Evolutionary conservation across 1,140 invertebrate genomes (phyloP), one percentile per base, ranked within the genome.

Genomic region (Zaprionus gabonicus): DNA sequence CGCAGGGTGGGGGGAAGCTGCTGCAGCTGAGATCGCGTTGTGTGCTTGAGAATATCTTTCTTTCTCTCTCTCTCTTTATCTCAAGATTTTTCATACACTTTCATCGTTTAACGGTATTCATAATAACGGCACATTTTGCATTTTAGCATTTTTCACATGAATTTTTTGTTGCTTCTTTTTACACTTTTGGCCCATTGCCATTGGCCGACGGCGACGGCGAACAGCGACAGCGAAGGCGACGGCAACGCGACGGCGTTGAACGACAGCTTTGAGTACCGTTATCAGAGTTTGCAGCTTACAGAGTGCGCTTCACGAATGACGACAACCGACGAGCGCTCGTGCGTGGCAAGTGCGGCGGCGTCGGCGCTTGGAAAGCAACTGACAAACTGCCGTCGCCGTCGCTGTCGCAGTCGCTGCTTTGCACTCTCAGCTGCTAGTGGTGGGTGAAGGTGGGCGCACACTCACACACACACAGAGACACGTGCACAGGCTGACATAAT

Each of bases 301-400:
- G 56, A 78, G 56, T 62, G 70, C 72, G 67, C 53, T 49, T 59
- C 75, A 85, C 78, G 64, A 76, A 81, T 67, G 68, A 71, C 76
- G 67, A 66, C 59, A 34, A 31, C 28, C 28, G 28, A 31, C 71
- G 68, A 66, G 62, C 57, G 62, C 76, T 78, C 71, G 72, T 70
- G 51, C 41, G 31, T 59, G 64, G 79, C 79, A 81, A 81, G 72
- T 81, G 80, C 77, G 86, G 78, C 85, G 88, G 85, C 86, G 83
- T 90, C 82, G 76, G 81, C 81, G 86, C 82, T 90, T 90, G 85
- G 86, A 91, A 90, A 90, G 82, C 87, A 84, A 88, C 84, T 88
- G 84, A 85, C 75, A 73, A 91, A 57, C 68, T 38, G 25, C 36
- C 23, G 63, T 34, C 62, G 60, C 60, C 36, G 62, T 17, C 59